phyloP scores from a whole-genome alignment of 2,888 invertebrate species.

The Orthosia gothica region DNA sequence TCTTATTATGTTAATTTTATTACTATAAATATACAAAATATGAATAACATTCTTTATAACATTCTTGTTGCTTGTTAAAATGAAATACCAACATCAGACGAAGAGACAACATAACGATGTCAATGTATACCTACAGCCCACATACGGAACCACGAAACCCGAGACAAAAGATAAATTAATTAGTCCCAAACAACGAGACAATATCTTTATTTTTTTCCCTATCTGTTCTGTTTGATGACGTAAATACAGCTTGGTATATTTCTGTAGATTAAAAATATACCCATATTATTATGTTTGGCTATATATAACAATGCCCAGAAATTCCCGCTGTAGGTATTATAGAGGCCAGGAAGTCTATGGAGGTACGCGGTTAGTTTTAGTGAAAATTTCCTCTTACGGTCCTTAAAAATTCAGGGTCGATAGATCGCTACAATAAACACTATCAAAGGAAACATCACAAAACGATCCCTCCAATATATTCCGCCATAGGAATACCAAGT shows the following conservation, averaged over 20 bases:
- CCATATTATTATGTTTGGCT: no score
- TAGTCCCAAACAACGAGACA: conserved; percentile 21
- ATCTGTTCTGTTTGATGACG: conserved; percentile 5
- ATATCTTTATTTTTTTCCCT: background rate
- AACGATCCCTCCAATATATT: conserved; percentile 19
- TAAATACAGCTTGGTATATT: background rate
- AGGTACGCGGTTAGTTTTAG: background rate
- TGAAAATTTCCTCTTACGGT: background rate
- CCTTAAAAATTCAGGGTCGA: background rate
- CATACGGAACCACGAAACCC: conserved; percentile 19
- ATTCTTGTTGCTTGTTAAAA: conserved; percentile 5
- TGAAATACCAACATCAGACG: conserved; percentile 1
- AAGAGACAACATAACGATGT: conserved; percentile 1
- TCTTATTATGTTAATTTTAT: no score
- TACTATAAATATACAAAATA: no score
- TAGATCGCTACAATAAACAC: background rate
- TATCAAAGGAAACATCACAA: background rate
- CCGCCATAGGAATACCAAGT: conserved; percentile 12
- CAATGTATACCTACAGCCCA: conserved; percentile 24
- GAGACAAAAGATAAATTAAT: conserved; percentile 34
- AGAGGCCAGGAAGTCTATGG: background rate
- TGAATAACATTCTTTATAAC: no score
- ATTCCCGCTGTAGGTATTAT: background rate
- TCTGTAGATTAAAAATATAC: no score
- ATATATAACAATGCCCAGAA: background rate